phyloP scores from a whole-genome alignment of 2,888 invertebrate genomes.

The Geophilus truncorum region DNA sequence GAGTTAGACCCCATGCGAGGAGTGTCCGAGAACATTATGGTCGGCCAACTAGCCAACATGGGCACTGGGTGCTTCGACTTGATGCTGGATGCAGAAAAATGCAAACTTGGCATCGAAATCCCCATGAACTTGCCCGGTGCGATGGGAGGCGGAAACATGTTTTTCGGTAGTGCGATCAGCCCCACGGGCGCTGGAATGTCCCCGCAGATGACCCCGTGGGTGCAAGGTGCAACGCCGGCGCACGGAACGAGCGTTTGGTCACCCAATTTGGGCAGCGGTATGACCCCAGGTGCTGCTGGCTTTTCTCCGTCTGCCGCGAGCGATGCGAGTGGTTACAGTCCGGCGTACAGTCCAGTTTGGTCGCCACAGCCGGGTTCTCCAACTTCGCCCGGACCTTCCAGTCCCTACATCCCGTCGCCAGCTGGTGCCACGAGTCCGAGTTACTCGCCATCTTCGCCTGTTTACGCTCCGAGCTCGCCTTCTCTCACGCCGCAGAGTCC shows the following conservation, averaged over 20 bases:
- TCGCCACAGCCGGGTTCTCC: constrained; percentile 49
- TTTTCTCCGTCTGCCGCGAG: constrained; percentile 95
- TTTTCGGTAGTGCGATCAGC: constrained; percentile 69
- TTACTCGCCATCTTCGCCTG: constrained; percentile 64
- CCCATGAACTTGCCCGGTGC: constrained; percentile 61
- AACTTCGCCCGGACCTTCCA: constrained; percentile 74
- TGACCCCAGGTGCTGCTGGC: constrained; percentile 95
- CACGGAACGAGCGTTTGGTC: constrained; percentile 73
- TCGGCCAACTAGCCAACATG: constrained; percentile 96
- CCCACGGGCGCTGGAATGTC: constrained; percentile 67
- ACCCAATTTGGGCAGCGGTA: constrained; percentile 75
- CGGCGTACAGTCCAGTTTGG: constrained; percentile 66
- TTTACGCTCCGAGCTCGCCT: constrained; percentile 58
- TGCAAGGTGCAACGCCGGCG: constrained; percentile 67
- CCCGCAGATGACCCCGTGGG: constrained; percentile 90
- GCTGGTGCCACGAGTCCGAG: constrained; percentile 55
- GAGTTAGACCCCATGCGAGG: constrained; percentile 98
- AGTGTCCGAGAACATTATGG: constrained; percentile 98
- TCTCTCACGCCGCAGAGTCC: constrained; percentile 57
- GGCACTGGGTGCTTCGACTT: constrained; percentile 98
- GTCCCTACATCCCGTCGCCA: constrained; percentile 65
- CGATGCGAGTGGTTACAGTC: constrained; percentile 88
- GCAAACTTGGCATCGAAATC: constrained; percentile 97
- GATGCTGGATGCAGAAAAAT: constrained; percentile 94
- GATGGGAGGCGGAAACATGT: constrained; percentile 71